Evolutionary conservation across 2,888 invertebrate species (phyloP), one percentile per base, ranked within the genome.

Genomic region (Nomada fabriciana): DNA sequence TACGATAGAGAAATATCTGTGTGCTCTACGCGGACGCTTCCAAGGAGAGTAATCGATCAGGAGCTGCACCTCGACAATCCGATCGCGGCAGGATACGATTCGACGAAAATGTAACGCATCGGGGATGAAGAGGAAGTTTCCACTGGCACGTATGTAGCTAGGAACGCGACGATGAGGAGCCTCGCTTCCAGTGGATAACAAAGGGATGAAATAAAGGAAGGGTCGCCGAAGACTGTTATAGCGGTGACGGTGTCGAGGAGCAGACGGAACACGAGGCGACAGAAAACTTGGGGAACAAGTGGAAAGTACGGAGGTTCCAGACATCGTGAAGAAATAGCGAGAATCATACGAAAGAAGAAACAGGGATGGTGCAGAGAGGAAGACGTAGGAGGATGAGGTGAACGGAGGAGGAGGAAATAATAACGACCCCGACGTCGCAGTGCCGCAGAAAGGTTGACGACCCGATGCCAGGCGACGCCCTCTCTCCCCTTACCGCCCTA

Each of bases 371-470:
- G 60, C 18, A 5, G 57, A 23, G 47, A 68, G 53, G 63, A 55
- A 67, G 74, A 63, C 57, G 23, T 60, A 60, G 50, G 63, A 76
- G 63, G 89, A 85, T 90, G 88, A 88, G 90, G 91, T 89, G 91
- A 91, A 91, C 90, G 55, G 52, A 73, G 89, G 89, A 86, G 91
- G 89, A 89, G 91, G 91, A 91, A 92, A 92, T 92, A 91, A 92
- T 91, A 92, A 91, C 91, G 91, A 90, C 86, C 87, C 89, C 89
- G 89, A 91, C 93, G 93, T 92, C 93, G 93, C 92, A 93, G 86
- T 93, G 93, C 93, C 89, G 92, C 92, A 91, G 91, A 92, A 91
- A 92, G 93, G 93, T 94, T 93, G 93, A 92, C 92, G 93, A 94
- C 93, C 93, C 90, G 93, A 90, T 88, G 91, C 87, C 88, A 88